Conservation (phyloP, 2,888 invertebrate genomes). For the Oscheius onirici region DNA sequence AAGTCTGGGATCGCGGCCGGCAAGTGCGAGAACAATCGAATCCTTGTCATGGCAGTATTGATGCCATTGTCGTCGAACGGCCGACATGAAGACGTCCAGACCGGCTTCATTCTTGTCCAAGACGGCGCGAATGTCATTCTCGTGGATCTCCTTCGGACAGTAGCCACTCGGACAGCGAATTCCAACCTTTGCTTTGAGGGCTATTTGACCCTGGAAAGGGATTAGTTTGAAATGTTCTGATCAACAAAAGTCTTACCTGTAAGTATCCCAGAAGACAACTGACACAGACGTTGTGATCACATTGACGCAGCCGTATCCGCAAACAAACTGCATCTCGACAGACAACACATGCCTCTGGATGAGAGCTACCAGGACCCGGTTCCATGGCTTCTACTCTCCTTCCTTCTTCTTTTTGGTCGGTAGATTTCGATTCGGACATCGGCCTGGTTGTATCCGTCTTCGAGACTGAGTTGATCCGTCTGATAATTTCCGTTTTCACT, state of each 20-base stretch:
- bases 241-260: slow-evolving; percentile 38
- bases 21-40: slow-evolving; percentile 36
- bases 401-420: too few species aligned
- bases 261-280: slow-evolving; percentile 48
- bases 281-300: slow-evolving; percentile 49
- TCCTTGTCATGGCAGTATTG: slow-evolving; percentile 55
- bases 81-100: slow-evolving; percentile 47
- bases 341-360: slow-evolving; percentile 23
- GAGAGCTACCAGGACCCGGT: background rate
- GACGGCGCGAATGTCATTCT: slow-evolving; percentile 55
- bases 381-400: background rate
- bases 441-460: too few species aligned
- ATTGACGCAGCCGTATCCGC: slow-evolving; percentile 44
- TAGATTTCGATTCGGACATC: too few species aligned
- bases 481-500: too few species aligned
- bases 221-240: too few species aligned
- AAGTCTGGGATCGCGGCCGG: slow-evolving; percentile 18
- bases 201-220: slow-evolving; percentile 39
- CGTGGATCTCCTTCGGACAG: slow-evolving; percentile 46
- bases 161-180: slow-evolving; percentile 42
- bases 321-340: slow-evolving; percentile 31
- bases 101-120: slow-evolving; percentile 50
- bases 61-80: slow-evolving; percentile 40
- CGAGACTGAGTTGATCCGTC: too few species aligned
- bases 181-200: slow-evolving; percentile 40